Evolutionary conservation across 1,140 invertebrate genomes (phyloP).

Genomic region (Ganaspis sp.): DNA sequence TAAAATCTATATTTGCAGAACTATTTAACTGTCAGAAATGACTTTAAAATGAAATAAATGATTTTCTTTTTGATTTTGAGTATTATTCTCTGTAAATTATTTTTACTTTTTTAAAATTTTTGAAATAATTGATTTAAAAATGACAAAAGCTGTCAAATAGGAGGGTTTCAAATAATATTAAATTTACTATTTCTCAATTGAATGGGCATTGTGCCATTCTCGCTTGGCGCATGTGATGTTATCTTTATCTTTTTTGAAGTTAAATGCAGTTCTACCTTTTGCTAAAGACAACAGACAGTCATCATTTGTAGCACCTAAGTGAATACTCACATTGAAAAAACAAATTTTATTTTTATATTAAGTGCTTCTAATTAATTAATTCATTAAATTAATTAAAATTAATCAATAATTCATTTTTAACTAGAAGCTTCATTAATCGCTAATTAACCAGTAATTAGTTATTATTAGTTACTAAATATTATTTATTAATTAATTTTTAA

Average conservation of each 20-base stretch:
- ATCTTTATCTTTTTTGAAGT: conserved; percentile 45
- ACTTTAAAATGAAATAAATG: not conserved
- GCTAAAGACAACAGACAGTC: conserved; percentile 3
- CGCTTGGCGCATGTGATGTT: conserved; percentile 50
- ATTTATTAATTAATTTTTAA: too few relatives aligned
- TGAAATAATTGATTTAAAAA: not conserved
- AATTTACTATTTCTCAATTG: conserved; percentile 38
- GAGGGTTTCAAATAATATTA: conserved; percentile 63
- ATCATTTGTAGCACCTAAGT: not conserved
- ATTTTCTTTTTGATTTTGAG: not conserved
- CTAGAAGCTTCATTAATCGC: too few relatives aligned
- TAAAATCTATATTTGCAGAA: not conserved
- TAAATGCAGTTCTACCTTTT: conserved; percentile 39
- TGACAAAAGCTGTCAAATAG: not conserved
- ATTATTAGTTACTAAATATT: too few relatives aligned
- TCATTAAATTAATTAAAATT: not conserved
- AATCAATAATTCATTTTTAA: too few relatives aligned
- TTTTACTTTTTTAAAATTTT: not conserved
- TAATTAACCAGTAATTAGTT: too few relatives aligned
- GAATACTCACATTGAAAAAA: not conserved
- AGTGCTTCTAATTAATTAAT: conserved; percentile 11
- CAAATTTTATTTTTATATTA: not conserved
- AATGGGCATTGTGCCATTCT: conserved; percentile 65
- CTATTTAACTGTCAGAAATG: not conserved
- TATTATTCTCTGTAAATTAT: not conserved